Conservation (phyloP, 2,797 vertebrate genomes). For the Alcedo quadribrachys region DNA sequence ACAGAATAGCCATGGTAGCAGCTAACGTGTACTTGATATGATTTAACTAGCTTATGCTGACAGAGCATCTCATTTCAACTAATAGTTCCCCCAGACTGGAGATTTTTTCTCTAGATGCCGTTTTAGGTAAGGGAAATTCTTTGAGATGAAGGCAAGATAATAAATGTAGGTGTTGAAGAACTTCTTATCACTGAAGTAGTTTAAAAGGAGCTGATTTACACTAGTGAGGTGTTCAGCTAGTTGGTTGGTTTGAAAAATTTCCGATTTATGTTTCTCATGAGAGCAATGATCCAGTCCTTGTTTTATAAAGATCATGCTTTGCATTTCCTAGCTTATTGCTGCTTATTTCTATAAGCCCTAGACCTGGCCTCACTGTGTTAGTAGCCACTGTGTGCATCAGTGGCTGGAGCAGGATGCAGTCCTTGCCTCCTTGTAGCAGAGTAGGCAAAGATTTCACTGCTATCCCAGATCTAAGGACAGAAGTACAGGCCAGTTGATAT, state of each 20-base stretch:
- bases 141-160: neutral
- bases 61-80: neutral
- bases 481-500: accelerated
- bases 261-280: neutral
- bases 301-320: neutral
- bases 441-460: too few species aligned
- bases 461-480: too few species aligned
- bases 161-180: neutral
- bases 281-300: neutral
- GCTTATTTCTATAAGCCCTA: neutral
- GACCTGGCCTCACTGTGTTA: accelerated
- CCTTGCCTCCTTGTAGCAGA: neutral
- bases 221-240: neutral
- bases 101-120: neutral
- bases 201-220: neutral
- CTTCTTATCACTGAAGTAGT: neutral
- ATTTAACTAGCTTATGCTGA: neutral
- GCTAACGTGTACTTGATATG: neutral
- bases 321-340: neutral
- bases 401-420: neutral
- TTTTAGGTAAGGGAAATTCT: neutral
- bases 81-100: neutral
- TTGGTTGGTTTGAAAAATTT: neutral
- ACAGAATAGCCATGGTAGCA: neutral
- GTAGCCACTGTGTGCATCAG: too few species aligned